A percentile compares a stretch with the other conserved stretches of the same genome.
These are phyloP conservation scores for Quadroppia sp. DNA, from an alignment of 2,888 invertebrate genomes.

Conservation along the genomic window DNA sequence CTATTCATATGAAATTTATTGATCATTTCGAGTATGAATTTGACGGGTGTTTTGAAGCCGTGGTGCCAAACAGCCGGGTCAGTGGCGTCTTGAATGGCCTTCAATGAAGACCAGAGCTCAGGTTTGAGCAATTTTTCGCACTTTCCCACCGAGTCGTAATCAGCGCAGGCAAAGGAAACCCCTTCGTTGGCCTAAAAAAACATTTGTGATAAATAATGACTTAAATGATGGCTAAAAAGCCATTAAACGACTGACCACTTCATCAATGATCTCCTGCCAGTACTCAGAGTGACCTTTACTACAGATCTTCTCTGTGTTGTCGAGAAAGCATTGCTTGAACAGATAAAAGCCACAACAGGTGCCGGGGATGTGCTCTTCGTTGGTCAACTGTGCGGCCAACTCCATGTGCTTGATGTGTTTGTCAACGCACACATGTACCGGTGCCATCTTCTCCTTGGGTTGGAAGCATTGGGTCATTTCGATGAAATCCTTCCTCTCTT, in stretches of 20 bases:
- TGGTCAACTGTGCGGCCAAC: no score
- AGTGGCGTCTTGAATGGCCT: conserved; percentile 2
- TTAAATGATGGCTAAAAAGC: background rate
- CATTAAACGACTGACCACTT: conserved; percentile 7
- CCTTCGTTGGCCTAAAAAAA: conserved; percentile 20
- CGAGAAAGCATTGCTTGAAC: background rate
- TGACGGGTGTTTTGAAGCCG: conserved; percentile 18
- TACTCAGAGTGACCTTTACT: background rate
- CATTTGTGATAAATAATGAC: background rate
- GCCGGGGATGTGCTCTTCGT: background rate
- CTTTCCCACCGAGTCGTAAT: background rate
- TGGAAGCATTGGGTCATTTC: background rate
- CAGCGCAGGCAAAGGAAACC: conserved; percentile 26
- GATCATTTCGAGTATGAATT: conserved; percentile 30
- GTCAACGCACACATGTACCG: background rate
- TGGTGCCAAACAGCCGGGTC: conserved; percentile 11
- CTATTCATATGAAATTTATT: background rate
- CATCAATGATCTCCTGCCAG: conserved; percentile 19
- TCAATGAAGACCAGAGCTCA: background rate
- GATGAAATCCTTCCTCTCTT: background rate
- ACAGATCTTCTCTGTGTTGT: background rate
- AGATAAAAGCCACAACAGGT: background rate
- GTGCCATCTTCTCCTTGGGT: conserved; percentile 6
- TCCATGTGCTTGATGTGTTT: background rate
- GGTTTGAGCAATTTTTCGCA: conserved; percentile 16